Evolutionary conservation across 1,140 invertebrate genomes (phyloP), one percentile per base, ranked within the genome.

Genomic region (Phthorimaea operculella): DNA sequence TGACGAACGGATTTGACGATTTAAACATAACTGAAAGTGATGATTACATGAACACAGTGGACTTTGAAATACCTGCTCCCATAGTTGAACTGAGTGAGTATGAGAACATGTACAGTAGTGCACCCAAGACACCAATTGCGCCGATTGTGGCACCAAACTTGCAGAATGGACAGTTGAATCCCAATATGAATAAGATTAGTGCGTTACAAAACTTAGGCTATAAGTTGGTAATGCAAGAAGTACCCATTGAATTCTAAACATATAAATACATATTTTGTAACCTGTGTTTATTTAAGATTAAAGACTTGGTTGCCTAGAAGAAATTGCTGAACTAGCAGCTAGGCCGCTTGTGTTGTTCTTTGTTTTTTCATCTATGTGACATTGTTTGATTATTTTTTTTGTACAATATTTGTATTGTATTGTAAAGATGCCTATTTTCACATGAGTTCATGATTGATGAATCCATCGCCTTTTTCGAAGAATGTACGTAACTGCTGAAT

Each of bases 181-280:
- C 21, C 2, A 28, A 28, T 28, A 28, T 28, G 21, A 28, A 28
- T 28, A 28, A 28, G 21, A 28, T 28, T 28, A 28, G 21, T 28
- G 21, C 6, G 21, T 50, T 68, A 17, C 56, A 62, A 8, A 54
- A 55, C 36, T 50, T 63, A 56, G 62, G 62, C 2, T 76, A 71
- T 59, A 76, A 72, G 33, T 51, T 79, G 14, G 56, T 74, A 7
- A 62, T 78, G 62, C 71, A 78, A 52, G 79, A 82, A 58, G 79
- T 82, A n/a, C 76, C 79, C 0, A 75, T 82, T 16, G 76, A 82
- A 34, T 82, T 82, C 64, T 79, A 68, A 68, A 33, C 33, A 4
- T 12, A 9, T 12, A 10, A 12, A 39, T 39, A 39, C 4, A 39
- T 39, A 39, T 39, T 39, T 28, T 28, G 21, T 28, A 28, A 28